Percentiles rank a stretch among this genome's conserved stretches.
Conservation (phyloP, 2,888 invertebrate species). For the Cantharis flavilabris region DNA sequence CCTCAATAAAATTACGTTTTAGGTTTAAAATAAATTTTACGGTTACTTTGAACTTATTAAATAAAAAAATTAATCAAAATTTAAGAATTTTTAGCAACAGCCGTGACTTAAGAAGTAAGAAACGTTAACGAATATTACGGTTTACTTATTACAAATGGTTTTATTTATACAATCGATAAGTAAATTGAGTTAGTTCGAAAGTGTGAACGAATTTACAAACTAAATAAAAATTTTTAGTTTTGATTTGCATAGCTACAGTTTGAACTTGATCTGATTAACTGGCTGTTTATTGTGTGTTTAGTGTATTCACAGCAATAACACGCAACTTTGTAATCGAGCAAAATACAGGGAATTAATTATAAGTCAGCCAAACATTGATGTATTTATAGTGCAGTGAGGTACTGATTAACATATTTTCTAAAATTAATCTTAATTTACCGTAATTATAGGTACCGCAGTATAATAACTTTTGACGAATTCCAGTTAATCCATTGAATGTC, state of each 20-base stretch:
- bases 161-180: background rate
- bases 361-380: background rate
- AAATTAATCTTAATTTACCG: background rate
- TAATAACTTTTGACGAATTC: background rate
- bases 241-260: background rate
- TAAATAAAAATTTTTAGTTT: background rate
- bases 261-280: background rate
- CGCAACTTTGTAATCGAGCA: background rate
- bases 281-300: background rate
- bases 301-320: background rate
- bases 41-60: too few species aligned
- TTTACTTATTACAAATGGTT: background rate
- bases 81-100: too few species aligned
- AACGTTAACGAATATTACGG: background rate
- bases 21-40: too few species aligned
- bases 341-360: background rate
- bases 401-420: background rate
- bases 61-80: too few species aligned
- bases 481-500: background rate
- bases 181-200: background rate
- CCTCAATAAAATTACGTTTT: too few species aligned
- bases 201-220: background rate
- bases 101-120: too few species aligned
- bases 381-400: background rate
- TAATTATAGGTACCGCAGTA: background rate